These are phyloP conservation scores for Brachylomia viminalis DNA, from an alignment of 2,888 invertebrate genomes.

Conservation along the genomic window DNA sequence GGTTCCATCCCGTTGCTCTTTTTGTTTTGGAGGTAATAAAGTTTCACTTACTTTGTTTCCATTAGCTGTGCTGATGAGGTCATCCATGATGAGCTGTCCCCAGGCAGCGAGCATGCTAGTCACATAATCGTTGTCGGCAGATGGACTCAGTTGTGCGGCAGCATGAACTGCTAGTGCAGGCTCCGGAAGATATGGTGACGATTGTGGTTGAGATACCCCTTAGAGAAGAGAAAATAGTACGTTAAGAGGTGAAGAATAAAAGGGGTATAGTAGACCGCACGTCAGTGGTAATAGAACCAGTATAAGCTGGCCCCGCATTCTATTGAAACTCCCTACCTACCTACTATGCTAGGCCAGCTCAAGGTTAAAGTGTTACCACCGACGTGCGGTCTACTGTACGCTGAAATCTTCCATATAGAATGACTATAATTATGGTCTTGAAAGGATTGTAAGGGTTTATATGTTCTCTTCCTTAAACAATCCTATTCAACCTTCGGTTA, in stretches of 20 bases:
- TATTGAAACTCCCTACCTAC: no score
- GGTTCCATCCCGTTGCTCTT: slow-evolving; percentile 38
- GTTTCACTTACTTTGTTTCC: slow-evolving; percentile 82
- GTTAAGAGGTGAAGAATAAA: background rate
- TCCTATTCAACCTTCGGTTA: slow-evolving; percentile 37
- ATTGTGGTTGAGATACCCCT: slow-evolving; percentile 83
- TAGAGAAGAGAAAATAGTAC: background rate
- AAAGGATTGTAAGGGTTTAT: slow-evolving; percentile 24
- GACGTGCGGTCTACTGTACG: no score
- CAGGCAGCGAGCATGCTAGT: slow-evolving; percentile 95
- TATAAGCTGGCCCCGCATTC: no score
- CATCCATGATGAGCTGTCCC: slow-evolving; percentile 94
- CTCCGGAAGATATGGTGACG: slow-evolving; percentile 91
- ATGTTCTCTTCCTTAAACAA: slow-evolving; percentile 41
- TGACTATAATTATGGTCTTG: slow-evolving; percentile 7
- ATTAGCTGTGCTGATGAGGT: slow-evolving; percentile 93
- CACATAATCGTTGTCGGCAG: slow-evolving; percentile 93
- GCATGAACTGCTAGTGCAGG: slow-evolving; percentile 90
- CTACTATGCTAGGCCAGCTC: no score
- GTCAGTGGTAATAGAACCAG: no score
- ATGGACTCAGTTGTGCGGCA: slow-evolving; percentile 89
- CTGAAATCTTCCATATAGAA: slow-evolving; percentile 1
- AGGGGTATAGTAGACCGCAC: no score
- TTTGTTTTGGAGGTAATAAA: slow-evolving; percentile 29
- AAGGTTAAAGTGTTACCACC: no score